Conservation (phyloP, 2,888 invertebrate species). For the Mythimna ferrago region DNA sequence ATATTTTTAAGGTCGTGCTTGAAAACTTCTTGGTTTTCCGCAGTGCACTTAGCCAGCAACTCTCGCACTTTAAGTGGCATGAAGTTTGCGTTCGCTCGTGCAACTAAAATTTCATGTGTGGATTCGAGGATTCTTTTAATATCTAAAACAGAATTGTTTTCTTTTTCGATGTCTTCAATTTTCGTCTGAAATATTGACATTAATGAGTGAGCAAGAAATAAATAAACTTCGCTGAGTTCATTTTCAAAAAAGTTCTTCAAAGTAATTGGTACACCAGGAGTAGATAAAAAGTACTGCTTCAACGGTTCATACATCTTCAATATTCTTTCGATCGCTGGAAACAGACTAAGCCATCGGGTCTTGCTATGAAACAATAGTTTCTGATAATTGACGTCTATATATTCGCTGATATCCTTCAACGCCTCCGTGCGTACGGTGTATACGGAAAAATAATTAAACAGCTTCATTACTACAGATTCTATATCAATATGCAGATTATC, state of each 20-base stretch:
- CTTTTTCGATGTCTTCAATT: conserved; percentile 54
- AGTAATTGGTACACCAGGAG: conserved; percentile 39
- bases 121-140: conserved; percentile 43
- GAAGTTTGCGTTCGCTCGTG: conserved; percentile 49
- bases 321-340: conserved; percentile 66
- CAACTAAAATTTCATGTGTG: conserved; percentile 41
- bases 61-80: conserved; percentile 48
- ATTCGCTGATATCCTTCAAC: too few relatives aligned
- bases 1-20: conserved; percentile 49
- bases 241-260: conserved; percentile 58
- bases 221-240: conserved; percentile 50
- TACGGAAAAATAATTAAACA: too few relatives aligned
- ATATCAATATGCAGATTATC: too few relatives aligned
- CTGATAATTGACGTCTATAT: too few relatives aligned
- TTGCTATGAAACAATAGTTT: conserved; percentile 41
- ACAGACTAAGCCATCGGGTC: conserved; percentile 60
- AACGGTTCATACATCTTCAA: conserved; percentile 62
- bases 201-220: conserved; percentile 50
- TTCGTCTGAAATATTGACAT: conserved; percentile 55
- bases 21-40: conserved; percentile 47
- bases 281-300: conserved; percentile 60
- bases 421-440: too few relatives aligned
- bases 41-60: conserved; percentile 41
- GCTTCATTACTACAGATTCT: too few relatives aligned
- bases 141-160: conserved; percentile 51